Conservation (phyloP, 2,113 vertebrate species). For the Chaetura pelagica region DNA sequence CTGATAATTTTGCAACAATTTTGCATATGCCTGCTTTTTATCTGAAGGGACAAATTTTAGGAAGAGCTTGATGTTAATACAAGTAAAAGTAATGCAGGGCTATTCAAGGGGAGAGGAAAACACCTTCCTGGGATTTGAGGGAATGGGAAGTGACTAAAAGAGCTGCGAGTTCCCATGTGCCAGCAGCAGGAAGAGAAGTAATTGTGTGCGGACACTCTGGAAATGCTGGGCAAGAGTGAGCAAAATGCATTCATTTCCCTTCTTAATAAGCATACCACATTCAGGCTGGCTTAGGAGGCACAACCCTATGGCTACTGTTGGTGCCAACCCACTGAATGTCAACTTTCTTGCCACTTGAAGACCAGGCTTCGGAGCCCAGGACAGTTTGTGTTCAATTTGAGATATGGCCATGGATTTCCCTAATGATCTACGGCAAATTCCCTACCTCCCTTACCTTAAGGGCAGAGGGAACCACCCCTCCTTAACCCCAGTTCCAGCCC, state of each 20-base stretch:
- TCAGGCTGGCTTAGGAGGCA: not conserved
- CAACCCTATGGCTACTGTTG: not conserved
- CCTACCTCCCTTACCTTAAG: not conserved
- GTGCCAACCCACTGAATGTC: fast-evolving
- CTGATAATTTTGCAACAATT: not conserved
- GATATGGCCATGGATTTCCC: not conserved
- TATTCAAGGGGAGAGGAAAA: not conserved
- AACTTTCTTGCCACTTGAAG: not conserved
- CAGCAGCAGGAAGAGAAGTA: not conserved
- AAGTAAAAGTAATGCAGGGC: not conserved
- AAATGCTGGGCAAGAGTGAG: not conserved
- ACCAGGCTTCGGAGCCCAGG: not conserved
- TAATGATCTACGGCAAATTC: not conserved
- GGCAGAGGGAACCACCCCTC: not conserved
- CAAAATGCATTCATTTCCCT: not conserved
- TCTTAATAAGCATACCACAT: not conserved
- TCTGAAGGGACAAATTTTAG: not conserved
- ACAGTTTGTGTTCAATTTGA: not conserved
- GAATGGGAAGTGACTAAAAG: not conserved
- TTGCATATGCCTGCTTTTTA: not conserved
- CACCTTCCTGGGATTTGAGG: not conserved
- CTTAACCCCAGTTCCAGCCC: not conserved
- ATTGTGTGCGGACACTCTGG: fast-evolving
- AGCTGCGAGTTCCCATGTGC: fast-evolving
- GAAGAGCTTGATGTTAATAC: not conserved